Evolutionary conservation across 2,888 invertebrate genomes (phyloP).

Genomic region (Serripes groenlandicus): DNA sequence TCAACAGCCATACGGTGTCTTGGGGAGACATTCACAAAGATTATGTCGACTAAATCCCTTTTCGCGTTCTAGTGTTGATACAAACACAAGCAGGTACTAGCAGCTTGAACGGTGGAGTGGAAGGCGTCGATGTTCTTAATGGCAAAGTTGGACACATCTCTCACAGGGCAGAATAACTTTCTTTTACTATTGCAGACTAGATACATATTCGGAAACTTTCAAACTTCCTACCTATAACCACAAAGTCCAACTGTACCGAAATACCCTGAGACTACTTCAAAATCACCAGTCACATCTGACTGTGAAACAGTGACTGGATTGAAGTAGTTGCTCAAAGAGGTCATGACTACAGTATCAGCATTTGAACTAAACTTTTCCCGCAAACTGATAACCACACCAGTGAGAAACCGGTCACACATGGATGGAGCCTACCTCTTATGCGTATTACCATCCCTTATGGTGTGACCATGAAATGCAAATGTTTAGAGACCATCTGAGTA

Average conservation of each 20-base stretch:
- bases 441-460: not conserved
- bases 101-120: not conserved
- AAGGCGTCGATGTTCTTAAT: not conserved
- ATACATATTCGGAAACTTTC: not conserved
- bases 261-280: constrained; percentile 13
- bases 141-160: not conserved
- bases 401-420: constrained; percentile 49
- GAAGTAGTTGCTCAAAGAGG: constrained; percentile 9
- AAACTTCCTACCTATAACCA: not conserved
- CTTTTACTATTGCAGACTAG: not conserved
- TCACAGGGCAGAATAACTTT: not conserved
- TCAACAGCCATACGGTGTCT: not conserved
- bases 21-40: not conserved
- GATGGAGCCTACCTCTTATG: not conserved
- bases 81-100: not conserved
- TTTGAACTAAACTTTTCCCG: constrained; percentile 44
- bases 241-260: constrained; percentile 14
- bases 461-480: too few relatives aligned
- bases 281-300: not conserved
- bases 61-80: too few relatives aligned
- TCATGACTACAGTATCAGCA: not conserved
- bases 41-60: not conserved
- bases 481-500: too few relatives aligned
- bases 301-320: not conserved
- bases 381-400: constrained; percentile 44